phyloP scores from a whole-genome alignment of 1,140 invertebrate genomes.

The Bombus superbus region DNA sequence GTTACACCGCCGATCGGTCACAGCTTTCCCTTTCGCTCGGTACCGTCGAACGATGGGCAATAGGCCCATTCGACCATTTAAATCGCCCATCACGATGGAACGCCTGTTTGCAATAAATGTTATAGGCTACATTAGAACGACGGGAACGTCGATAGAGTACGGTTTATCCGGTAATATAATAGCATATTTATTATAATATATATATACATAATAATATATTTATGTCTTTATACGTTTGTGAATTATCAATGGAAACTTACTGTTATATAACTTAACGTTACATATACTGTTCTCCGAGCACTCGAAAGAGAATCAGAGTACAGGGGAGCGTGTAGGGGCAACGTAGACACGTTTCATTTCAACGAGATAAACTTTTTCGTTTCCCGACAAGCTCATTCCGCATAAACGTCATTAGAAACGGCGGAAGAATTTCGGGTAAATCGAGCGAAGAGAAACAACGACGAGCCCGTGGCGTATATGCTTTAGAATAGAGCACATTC shows the following conservation, averaged over 20 bases:
- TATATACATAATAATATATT: background rate
- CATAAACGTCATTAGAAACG: background rate
- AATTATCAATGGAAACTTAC: background rate
- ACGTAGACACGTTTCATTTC: constrained; percentile 10
- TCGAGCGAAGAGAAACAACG: background rate
- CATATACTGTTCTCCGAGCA: background rate
- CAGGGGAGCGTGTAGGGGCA: too few species aligned
- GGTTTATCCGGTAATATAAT: background rate
- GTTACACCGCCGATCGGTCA: background rate
- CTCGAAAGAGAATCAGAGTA: background rate
- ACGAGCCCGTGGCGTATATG: background rate
- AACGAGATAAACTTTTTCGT: background rate
- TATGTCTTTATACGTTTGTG: background rate
- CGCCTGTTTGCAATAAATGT: background rate
- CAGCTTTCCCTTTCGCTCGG: background rate
- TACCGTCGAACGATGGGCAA: background rate
- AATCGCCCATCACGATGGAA: constrained; percentile 13
- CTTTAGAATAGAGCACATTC: constrained; percentile 8
- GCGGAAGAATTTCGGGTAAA: background rate
- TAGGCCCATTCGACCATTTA: background rate
- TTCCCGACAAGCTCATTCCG: background rate
- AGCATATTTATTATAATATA: too few species aligned
- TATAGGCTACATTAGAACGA: background rate
- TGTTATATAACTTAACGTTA: background rate
- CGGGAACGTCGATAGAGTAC: background rate